These are phyloP conservation scores for Acronicta psi DNA, from an alignment of 2,888 invertebrate genomes.

Conservation along the genomic window DNA sequence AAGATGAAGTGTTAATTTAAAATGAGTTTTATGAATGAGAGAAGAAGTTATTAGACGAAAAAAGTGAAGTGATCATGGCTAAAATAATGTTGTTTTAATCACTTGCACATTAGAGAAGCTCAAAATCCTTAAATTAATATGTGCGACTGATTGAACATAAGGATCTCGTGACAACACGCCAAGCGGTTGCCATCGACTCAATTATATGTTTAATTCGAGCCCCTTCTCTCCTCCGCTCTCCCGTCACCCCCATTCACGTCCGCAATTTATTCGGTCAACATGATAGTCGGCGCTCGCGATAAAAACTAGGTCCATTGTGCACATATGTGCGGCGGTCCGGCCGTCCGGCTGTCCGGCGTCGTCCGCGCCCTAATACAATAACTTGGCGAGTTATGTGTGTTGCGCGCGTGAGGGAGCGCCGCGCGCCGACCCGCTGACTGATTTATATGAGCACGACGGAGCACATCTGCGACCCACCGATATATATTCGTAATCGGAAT, in stretches of 20 bases:
- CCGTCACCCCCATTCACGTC: constrained; percentile 14
- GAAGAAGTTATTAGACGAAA: constrained; percentile 9
- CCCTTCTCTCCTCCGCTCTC: too few species aligned
- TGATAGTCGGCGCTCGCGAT: constrained; percentile 46
- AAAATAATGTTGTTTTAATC: neutral
- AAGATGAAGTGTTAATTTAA: constrained; percentile 36
- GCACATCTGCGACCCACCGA: constrained; percentile 41
- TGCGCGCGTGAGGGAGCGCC: constrained; percentile 23
- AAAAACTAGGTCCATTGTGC: constrained; percentile 51
- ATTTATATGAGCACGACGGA: constrained; percentile 31
- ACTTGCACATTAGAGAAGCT: neutral
- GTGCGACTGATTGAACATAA: too few species aligned
- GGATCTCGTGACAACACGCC: too few species aligned
- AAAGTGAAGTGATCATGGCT: neutral
- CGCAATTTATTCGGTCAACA: constrained; percentile 48
- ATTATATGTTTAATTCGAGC: constrained; percentile 3
- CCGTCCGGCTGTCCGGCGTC: constrained; percentile 11
- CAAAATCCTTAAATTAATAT: too few species aligned
- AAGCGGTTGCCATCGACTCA: constrained; percentile 6
- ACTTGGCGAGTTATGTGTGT: constrained; percentile 47
- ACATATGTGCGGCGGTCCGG: constrained; percentile 34
- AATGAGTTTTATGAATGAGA: constrained; percentile 27
- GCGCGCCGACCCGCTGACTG: constrained; percentile 32
- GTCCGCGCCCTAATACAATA: constrained; percentile 41
- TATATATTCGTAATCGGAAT: constrained; percentile 29